These are phyloP conservation scores for Thalassarche chlororhynchos DNA, from an alignment of 2,113 vertebrate species.

Conservation along the genomic window DNA sequence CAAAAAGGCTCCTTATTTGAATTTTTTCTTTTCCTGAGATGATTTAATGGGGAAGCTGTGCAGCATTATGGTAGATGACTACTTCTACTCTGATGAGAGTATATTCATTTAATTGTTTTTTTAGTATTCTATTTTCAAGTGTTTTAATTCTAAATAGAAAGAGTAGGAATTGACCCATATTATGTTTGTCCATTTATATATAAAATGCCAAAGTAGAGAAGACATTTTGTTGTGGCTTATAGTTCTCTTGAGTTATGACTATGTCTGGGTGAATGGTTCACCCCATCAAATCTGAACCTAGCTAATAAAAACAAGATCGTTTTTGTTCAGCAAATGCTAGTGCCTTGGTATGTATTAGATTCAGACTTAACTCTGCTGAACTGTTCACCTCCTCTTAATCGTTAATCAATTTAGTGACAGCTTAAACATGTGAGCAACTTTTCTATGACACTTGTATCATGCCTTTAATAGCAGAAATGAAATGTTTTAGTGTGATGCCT, in stretches of 20 bases:
- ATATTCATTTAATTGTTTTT: neutral
- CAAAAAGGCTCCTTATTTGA: neutral
- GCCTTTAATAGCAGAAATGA: constrained; percentile 52
- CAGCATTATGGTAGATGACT: neutral
- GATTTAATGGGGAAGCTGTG: neutral
- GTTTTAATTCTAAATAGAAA: neutral
- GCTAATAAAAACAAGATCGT: constrained; percentile 60
- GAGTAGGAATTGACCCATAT: neutral
- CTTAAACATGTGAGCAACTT: constrained; percentile 64
- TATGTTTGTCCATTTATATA: neutral
- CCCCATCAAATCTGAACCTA: constrained; percentile 57
- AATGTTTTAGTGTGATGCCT: constrained; percentile 30
- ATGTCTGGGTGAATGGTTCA: constrained; percentile 64
- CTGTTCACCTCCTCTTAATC: constrained; percentile 71
- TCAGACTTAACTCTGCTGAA: constrained; percentile 71
- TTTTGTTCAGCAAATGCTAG: constrained; percentile 27
- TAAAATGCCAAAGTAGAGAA: neutral
- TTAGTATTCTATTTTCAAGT: neutral
- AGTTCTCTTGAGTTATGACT: constrained; percentile 37
- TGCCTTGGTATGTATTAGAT: constrained; percentile 56
- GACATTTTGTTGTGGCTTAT: neutral
- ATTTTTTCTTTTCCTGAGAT: neutral
- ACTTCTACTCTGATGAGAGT: neutral
- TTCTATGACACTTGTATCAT: constrained; percentile 57
- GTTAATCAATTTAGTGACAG: constrained; percentile 70